Evolutionary conservation across 2,888 invertebrate genomes (phyloP).

Genomic region (Rapana venosa): DNA sequence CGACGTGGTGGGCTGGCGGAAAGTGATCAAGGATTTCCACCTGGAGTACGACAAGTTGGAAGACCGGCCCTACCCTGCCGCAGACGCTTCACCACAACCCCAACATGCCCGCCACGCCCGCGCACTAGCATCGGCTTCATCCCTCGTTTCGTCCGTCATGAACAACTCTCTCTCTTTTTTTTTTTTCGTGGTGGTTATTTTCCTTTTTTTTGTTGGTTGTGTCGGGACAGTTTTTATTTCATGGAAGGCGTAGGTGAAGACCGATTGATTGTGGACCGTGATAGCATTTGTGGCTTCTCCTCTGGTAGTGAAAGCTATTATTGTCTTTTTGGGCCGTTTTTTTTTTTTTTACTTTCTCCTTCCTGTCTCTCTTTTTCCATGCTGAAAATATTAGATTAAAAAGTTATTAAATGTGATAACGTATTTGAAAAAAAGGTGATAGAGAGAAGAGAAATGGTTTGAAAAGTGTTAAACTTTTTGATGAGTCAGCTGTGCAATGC

Average conservation of each 20-base stretch:
- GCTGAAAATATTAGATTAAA: background rate
- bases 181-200: background rate
- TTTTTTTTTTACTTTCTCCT: background rate
- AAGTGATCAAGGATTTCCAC: conserved; percentile 98
- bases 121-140: conserved; percentile 23
- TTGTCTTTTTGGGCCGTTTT: background rate
- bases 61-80: conserved; percentile 85
- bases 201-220: too few relatives aligned
- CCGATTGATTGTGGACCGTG: background rate
- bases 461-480: too few relatives aligned
- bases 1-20: conserved; percentile 99
- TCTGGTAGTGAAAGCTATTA: background rate
- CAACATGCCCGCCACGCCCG: conserved; percentile 56
- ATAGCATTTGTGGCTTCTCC: conserved; percentile 15
- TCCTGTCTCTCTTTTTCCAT: background rate
- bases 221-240: background rate
- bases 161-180: background rate
- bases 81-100: conserved; percentile 65
- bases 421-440: too few relatives aligned
- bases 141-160: background rate
- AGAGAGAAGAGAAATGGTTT: too few relatives aligned
- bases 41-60: conserved; percentile 99
- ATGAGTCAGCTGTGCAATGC: too few relatives aligned
- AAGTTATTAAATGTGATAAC: background rate
- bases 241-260: background rate